Evolutionary conservation across 2,888 invertebrate species (phyloP), one percentile per base, ranked within the genome.

Genomic region (Plemyria rubiginata): DNA sequence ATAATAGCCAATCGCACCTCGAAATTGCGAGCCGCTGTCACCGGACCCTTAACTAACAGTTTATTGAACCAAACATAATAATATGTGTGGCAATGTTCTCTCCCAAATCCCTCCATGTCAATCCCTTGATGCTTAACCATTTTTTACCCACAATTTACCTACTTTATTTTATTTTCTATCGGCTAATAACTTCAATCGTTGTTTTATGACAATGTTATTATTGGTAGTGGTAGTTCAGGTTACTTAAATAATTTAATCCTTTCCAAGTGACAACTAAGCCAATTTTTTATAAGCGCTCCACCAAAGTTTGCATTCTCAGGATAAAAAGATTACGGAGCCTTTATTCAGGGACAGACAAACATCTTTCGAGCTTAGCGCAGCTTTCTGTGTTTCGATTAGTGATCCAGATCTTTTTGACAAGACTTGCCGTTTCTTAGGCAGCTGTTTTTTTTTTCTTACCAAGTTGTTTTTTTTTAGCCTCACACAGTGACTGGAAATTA

Each of bases 261-360:
- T 52, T 28, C 54, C 36, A 40, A 60, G 51, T 8, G 8, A n/a
- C 48, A 50, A 45, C 59, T 29, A 49, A 51, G 51, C 49, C 52
- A 60, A 13, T 53, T 55, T 60, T 62, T 63, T 54, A 40, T 43
- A 48, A 46, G 50, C 13, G n/a, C 13, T 9, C 50, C 41, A 36
- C 43, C 28, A 0, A 4, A 36, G 28, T 45, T 48, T 46, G 29
- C 36, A 49, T 62, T 67, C 60, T 62, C 11, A 41, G 62, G 62
- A 56, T 62, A 52, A 66, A 56, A 51, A 63, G 41, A 60, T 63
- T 61, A 63, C 22, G 29, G 22, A 16, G 32, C 55, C 48, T 29
- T 61, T 56, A 65, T 59, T 53, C 29, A 28, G n/a, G n/a, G 13
- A 11, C 56, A 46, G 53, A 48, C 56, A 63, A 55, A 63, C 63